Evolutionary conservation across 2,888 invertebrate genomes (phyloP), one percentile per base, ranked within the genome.

Genomic region (Belgica antarctica): DNA sequence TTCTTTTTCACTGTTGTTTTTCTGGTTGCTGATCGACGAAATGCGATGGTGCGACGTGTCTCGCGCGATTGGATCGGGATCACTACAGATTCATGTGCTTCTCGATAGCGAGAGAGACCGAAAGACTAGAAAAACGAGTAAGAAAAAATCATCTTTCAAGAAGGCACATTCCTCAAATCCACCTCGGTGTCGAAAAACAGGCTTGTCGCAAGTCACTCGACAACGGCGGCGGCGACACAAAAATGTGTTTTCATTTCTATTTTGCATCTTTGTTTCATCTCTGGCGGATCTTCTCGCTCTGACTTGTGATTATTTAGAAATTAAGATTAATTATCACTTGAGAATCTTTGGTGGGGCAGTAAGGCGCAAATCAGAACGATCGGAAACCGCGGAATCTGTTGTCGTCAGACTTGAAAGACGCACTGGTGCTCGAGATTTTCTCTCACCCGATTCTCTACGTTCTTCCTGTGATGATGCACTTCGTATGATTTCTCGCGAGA

Each of bases 81-180:
- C 68, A 66, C 24, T 17, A n/a, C 22, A n/a, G 52, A 52, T 22
- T 52, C 22, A 52, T 8, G 52, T 12, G 12, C 12, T 31, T 31
- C 52, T 22, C n/a, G 22, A 27, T 22, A 22, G 4, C 27, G 59
- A 59, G 27, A 59, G 27, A n/a, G n/a, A n/a, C n/a, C n/a, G n/a
- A 25, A 68, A 31, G 52, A 68, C 47, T 68, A 68, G 68, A 68
- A 68, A 68, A 68, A 68, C 68, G 27, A 68, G 68, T 47, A 66
- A 66, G 41, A 68, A n/a, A n/a, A n/a, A 68, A 57, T 68, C 57
- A 68, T 68, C 57, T 68, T 68, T 68, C 68, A 68, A 68, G 68
- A 68, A 68, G 5, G 52, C 68, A 68, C 28, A 68, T 68, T 68
- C 68, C 68, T 57, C 65, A 65, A 65, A 22, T 65, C 52, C 52